Percentiles rank a stretch among this genome's conserved stretches.
Evolutionary conservation across 2,797 vertebrate species (phyloP).

Genomic region (Apogon hyalosoma): DNA sequence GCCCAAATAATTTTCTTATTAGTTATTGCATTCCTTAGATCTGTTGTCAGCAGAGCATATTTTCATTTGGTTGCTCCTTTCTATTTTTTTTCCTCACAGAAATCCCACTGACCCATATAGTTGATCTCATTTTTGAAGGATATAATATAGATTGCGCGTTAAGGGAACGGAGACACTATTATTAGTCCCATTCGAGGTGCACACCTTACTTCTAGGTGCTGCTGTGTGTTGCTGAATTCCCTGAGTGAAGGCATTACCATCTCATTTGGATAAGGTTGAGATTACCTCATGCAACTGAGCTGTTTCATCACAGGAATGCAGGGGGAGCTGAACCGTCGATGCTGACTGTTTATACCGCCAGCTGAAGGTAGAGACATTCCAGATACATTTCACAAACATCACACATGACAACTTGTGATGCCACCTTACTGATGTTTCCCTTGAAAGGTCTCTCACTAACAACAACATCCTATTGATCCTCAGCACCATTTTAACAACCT

Average conservation of each 20-base stretch:
- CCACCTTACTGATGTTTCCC: conserved; percentile 76
- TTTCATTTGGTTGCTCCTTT: conserved; percentile 73
- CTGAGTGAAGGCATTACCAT: conserved; percentile 79
- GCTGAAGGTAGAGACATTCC: conserved; percentile 57
- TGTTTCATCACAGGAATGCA: conserved; percentile 75
- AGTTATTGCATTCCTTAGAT: conserved; percentile 81
- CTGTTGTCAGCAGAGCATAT: conserved; percentile 82
- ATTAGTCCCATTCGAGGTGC: conserved; percentile 77
- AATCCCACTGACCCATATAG: conserved; percentile 86
- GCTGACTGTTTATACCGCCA: conserved; percentile 64
- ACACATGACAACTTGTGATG: conserved; percentile 81
- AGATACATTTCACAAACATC: conserved; percentile 75
- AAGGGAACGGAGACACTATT: conserved; percentile 72
- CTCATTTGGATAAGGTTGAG: conserved; percentile 77
- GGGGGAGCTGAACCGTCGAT: conserved; percentile 56
- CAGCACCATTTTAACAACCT: conserved; percentile 76
- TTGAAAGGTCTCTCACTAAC: conserved; percentile 73
- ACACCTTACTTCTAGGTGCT: conserved; percentile 68
- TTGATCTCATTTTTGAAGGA: conserved; percentile 79
- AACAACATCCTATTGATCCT: conserved; percentile 80
- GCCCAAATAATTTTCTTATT: conserved; percentile 84
- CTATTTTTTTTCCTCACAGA: conserved; percentile 59
- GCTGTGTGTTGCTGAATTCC: conserved; percentile 74
- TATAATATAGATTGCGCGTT: conserved; percentile 70
- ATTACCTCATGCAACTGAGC: conserved; percentile 76